Evolutionary conservation across 2,797 vertebrate species (phyloP).

Genomic region (Sebastes oblongus): DNA sequence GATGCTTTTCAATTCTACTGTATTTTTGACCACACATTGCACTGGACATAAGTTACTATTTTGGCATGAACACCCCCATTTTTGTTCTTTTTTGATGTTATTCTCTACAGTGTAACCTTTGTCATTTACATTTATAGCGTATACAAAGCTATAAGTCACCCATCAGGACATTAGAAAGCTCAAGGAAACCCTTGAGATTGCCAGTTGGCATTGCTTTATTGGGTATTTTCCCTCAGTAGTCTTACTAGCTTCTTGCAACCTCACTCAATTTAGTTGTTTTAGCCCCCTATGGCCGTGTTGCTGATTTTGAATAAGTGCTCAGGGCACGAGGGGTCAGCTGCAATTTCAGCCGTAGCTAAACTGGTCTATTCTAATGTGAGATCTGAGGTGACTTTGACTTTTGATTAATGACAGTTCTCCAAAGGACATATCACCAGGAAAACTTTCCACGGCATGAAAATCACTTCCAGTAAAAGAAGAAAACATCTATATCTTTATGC

Average conservation of each 20-base stretch:
- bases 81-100: slow-evolving; percentile 7
- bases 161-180: slow-evolving; percentile 63
- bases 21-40: slow-evolving; percentile 11
- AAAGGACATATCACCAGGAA: slow-evolving; percentile 78
- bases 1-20: too few species aligned
- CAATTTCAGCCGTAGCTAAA: slow-evolving; percentile 81
- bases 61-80: background rate
- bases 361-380: slow-evolving; percentile 80
- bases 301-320: slow-evolving; percentile 83
- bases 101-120: slow-evolving; percentile 43
- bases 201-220: slow-evolving; percentile 70
- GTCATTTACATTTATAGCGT: slow-evolving; percentile 64
- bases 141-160: slow-evolving; percentile 64
- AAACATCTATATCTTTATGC: slow-evolving; percentile 72
- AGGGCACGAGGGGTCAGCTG: slow-evolving; percentile 77
- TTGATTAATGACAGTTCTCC: slow-evolving; percentile 83
- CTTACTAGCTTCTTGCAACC: slow-evolving; percentile 73
- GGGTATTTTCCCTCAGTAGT: slow-evolving; percentile 64
- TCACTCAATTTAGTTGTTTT: slow-evolving; percentile 80
- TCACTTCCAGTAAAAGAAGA: slow-evolving; percentile 70
- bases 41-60: slow-evolving; percentile 11
- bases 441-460: slow-evolving; percentile 75
- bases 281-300: slow-evolving; percentile 75
- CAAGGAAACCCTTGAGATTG: slow-evolving; percentile 66
- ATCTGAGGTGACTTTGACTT: slow-evolving; percentile 85